Evolutionary conservation across 2,888 invertebrate genomes (phyloP), one percentile per base, ranked within the genome.

Genomic region (Holacanthella duospinosa): DNA sequence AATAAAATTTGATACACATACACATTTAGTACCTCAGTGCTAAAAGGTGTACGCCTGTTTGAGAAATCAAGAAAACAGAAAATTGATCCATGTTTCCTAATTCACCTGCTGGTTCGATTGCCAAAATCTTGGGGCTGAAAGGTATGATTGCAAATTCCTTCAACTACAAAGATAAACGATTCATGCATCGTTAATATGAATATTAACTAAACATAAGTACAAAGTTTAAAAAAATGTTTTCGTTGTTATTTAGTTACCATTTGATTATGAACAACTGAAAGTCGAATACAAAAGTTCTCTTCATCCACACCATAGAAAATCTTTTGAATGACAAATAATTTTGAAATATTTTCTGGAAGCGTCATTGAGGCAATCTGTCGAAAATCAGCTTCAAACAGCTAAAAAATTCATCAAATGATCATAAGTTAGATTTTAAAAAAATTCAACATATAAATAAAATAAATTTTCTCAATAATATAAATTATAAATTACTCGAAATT

Each of bases 371-470:
- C 65, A 16, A 65, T 66, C 66, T 72, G 72, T 21, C 72, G 67
- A 58, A 72, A 72, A 26, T 72, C 72, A 19, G 66, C 65, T 44
- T 72, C 72, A 64, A 72, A 72, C 27, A 72, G 59, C 72, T 72
- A 53, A 25, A 66, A 59, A 44, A 56, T 48, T 36, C 6, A 36
- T 16, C n/a, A n/a, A n/a, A n/a, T n/a, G n/a, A n/a, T n/a, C n/a
- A n/a, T n/a, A n/a, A n/a, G 29, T 48, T 19, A 36, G 4, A 63
- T 27, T 25, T 48, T 55, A 53, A 27, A 21, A 27, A 29, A 58
- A 21, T 21, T 28, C 16, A 9, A 36, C 48, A 29, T 43, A 48
- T 43, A 56, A 16, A 6, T 29, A 3, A 27, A 4, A 21, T 2
- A 57, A n/a, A 28, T 4, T 29, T 29, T 19, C n/a, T 36, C 9